phyloP scores from a whole-genome alignment of 2,797 vertebrate genomes.

The Catharus ustulatus region DNA sequence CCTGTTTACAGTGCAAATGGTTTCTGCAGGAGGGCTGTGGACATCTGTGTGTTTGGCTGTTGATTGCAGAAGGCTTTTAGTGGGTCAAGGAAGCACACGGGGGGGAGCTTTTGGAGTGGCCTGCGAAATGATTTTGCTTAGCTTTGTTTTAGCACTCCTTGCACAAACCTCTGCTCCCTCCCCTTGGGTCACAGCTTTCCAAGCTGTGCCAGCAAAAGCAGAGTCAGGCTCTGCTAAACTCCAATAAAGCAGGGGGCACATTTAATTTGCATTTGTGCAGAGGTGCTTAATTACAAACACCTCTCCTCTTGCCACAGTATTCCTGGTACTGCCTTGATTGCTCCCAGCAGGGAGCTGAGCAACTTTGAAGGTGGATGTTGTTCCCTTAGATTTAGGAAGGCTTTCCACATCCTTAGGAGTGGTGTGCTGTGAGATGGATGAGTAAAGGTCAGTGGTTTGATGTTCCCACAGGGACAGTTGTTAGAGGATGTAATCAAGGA shows the following conservation, averaged over 20 bases:
- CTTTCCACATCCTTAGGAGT: neutral
- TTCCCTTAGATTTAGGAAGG: neutral
- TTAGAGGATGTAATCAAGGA: neutral
- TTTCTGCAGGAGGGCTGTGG: neutral
- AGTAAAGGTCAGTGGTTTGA: neutral
- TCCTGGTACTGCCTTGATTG: neutral
- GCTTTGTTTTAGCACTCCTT: neutral
- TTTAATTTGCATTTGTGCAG: neutral
- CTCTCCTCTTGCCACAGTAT: neutral
- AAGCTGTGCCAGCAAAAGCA: neutral
- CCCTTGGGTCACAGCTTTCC: neutral
- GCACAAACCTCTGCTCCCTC: neutral
- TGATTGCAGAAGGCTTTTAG: constrained; percentile 6
- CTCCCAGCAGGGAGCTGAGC: neutral
- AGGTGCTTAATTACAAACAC: neutral
- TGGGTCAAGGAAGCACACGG: neutral
- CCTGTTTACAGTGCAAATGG: neutral
- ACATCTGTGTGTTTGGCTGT: neutral
- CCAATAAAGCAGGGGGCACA: neutral
- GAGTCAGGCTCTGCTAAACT: neutral
- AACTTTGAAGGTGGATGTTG: fast-evolving
- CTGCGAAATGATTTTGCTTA: neutral
- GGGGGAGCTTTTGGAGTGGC: neutral
- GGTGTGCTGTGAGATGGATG: neutral
- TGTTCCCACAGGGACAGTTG: neutral